A percentile compares a stretch with the other conserved stretches of the same genome.
Conservation (phyloP, 2,113 vertebrate species). For the Hiodon alosoides region DNA sequence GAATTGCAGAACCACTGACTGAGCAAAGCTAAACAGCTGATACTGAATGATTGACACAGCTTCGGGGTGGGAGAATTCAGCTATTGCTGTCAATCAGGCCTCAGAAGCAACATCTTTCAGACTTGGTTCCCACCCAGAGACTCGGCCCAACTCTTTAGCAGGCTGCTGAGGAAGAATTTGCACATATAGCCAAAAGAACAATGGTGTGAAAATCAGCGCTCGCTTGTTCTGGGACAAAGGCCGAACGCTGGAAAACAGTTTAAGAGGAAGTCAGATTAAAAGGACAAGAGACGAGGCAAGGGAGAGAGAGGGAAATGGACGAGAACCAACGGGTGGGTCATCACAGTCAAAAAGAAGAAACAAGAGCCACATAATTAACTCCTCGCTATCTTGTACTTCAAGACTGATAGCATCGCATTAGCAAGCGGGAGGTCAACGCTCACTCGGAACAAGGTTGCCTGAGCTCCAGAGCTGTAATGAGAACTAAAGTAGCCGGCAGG, state of each 20-base stretch:
- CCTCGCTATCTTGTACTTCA: neutral
- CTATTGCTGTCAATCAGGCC: too few relatives aligned
- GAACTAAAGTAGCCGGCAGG: neutral
- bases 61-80: too few relatives aligned
- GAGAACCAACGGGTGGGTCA: constrained; percentile 3
- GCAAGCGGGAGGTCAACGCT: constrained; percentile 6
- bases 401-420: constrained; percentile 4
- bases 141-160: neutral
- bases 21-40: constrained; percentile 42
- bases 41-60: constrained; percentile 6
- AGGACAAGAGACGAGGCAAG: constrained; percentile 16
- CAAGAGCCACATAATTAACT: constrained; percentile 11
- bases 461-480: neutral
- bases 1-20: constrained; percentile 50
- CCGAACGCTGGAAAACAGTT: neutral
- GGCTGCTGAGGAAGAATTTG: neutral
- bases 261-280: neutral
- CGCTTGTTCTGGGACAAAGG: neutral
- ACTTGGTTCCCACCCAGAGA: too few relatives aligned
- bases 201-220: too few relatives aligned
- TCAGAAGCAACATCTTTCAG: too few relatives aligned
- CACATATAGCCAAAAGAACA: neutral
- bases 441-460: neutral
- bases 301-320: constrained; percentile 19
- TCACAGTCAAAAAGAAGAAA: neutral